A percentile compares a stretch with the other conserved stretches of the same genome.
phyloP scores from a whole-genome alignment of 2,888 invertebrate species.

The Drosophila nigricruria region DNA sequence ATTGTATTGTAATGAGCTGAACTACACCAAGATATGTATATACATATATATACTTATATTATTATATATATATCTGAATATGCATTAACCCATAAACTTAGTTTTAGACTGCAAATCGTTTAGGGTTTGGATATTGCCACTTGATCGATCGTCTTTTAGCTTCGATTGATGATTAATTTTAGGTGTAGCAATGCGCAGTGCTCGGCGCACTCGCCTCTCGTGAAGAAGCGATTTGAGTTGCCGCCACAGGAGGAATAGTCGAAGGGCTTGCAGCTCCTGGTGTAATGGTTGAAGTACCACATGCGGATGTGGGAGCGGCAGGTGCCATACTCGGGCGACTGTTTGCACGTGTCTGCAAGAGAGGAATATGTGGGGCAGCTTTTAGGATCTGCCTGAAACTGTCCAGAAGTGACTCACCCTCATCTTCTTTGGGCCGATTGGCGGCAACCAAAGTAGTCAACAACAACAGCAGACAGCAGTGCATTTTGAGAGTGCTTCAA shows the following conservation, averaged over 20 bases:
- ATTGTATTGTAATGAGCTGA: background rate
- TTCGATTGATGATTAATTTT: background rate
- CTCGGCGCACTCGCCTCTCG: constrained; percentile 14
- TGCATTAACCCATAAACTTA: constrained; percentile 2
- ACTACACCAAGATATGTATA: background rate
- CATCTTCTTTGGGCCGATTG: background rate
- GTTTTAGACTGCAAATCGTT: background rate
- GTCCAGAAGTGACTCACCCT: background rate
- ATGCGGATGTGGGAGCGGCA: constrained; percentile 9
- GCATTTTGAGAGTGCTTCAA: background rate
- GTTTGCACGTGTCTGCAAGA: background rate
- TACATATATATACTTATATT: background rate
- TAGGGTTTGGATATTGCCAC: background rate
- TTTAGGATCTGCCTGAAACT: background rate
- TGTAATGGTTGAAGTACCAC: constrained; percentile 24
- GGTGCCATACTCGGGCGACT: constrained; percentile 1
- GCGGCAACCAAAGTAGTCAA: too few relatives aligned
- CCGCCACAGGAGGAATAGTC: constrained; percentile 48
- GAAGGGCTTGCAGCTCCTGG: constrained; percentile 16
- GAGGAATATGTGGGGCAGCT: too few relatives aligned
- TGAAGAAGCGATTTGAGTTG: constrained; percentile 40
- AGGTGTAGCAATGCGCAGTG: constrained; percentile 12
- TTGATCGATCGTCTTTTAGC: background rate
- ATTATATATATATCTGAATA: background rate
- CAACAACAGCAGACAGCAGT: background rate